Evolutionary conservation across 1,140 invertebrate genomes (phyloP), one percentile per base, ranked within the genome.

Genomic region (Hypsibius dujardini): DNA sequence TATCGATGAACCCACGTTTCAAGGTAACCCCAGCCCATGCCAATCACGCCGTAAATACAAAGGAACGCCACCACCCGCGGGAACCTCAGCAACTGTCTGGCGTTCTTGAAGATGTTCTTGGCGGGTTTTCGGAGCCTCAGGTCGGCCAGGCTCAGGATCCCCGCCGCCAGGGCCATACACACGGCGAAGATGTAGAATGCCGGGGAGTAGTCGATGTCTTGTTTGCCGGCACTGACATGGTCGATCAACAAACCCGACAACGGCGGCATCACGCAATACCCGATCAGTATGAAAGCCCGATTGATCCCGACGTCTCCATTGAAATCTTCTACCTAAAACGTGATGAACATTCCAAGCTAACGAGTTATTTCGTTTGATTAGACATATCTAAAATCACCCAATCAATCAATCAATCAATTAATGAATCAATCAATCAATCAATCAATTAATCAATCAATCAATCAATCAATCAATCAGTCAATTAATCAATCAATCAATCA

Each of bases 111-210:
- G 14, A 90, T 84, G 76, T 87, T 86, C 72, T 83, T 83, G 3
- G 87, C 84, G 0, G 87, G 87, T 74, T 85, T 81, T 77, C 88
- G 88, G 76, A 90, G 89, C 77, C 88, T 85, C 72, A 90, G 79
- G 77, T 88, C 85, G 73, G 84, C 83, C 72, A 89, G 77, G 82
- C 88, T 88, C 15, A 89, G 75, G 47, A 84, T 74, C 1, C 84
- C 86, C 0, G 87, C 79, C 77, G 88, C 88, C 71, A 90, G 76
- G 2, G 80, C 82, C 12, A 14, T 7, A 42, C 62, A 7, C 3
- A 42, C 62, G 42, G 87, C 86, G 77, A 89, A 90, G 60, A 90
- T 77, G 78, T 87, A 88, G 79, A 90, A 89, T 40, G 88, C 87
- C 28, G 88, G 88, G 74, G 87, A 87, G 79, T 77, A 85, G 79